Conservation (phyloP, 2,113 vertebrate species). For the Ceyx cyanopectus region DNA sequence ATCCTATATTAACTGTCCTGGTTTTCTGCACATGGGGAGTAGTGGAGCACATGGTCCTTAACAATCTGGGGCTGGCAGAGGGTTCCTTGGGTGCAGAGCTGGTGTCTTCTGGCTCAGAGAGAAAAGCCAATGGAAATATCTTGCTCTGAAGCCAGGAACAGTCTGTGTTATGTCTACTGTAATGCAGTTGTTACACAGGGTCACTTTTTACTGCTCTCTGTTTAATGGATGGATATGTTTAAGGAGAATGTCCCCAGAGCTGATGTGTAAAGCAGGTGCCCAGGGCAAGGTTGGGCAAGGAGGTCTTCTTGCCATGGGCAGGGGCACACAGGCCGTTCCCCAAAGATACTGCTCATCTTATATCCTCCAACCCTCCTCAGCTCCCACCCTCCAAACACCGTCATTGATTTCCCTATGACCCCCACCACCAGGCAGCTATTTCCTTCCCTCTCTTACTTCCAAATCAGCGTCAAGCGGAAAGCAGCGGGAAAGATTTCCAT, state of each 20-base stretch:
- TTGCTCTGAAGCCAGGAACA: not conserved
- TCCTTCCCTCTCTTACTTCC: not conserved
- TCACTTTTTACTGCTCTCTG: not conserved
- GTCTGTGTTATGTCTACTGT: accelerated
- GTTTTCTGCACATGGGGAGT: not conserved
- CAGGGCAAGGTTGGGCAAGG: accelerated
- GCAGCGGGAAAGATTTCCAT: slow-evolving; percentile 14
- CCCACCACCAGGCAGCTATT: accelerated
- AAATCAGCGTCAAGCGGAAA: not conserved
- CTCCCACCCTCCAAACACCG: not conserved
- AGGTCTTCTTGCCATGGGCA: not conserved
- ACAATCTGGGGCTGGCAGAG: not conserved
- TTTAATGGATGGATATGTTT: not conserved
- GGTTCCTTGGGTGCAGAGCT: not conserved
- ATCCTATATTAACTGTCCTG: not conserved
- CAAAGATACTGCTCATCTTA: accelerated
- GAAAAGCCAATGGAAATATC: not conserved
- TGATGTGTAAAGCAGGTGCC: not conserved
- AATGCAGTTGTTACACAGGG: not conserved
- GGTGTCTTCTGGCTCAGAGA: not conserved
- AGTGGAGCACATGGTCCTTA: not conserved
- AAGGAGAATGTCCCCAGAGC: not conserved
- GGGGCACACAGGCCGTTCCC: not conserved
- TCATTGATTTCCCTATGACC: not conserved
- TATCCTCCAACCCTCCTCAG: not conserved